Evolutionary conservation across 2,797 vertebrate species (phyloP).

Genomic region (Tiaroga cobitis): DNA sequence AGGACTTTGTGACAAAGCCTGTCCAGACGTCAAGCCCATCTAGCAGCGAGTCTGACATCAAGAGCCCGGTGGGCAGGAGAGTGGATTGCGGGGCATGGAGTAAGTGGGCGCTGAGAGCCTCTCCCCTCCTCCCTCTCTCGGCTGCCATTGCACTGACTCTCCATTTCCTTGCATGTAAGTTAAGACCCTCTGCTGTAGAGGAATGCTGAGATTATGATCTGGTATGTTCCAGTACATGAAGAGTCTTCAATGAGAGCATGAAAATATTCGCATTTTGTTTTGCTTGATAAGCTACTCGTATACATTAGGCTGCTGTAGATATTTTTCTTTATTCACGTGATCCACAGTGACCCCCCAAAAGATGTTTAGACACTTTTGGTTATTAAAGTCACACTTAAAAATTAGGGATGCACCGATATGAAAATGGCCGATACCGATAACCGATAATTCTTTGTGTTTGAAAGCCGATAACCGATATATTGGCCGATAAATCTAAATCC

Average conservation of each 20-base stretch:
- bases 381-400: not conserved
- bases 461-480: too few relatives aligned
- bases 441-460: too few relatives aligned
- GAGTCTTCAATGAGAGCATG: slow-evolving; percentile 13
- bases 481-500: too few relatives aligned
- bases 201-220: slow-evolving; percentile 44
- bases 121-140: slow-evolving; percentile 76
- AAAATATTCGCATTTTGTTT: not conserved
- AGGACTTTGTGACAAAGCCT: slow-evolving; percentile 73
- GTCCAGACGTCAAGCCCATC: slow-evolving; percentile 64
- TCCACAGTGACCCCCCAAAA: not conserved
- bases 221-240: slow-evolving; percentile 28
- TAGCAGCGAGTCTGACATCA: slow-evolving; percentile 58
- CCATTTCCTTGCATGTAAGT: slow-evolving; percentile 80
- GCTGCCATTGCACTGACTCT: slow-evolving; percentile 75
- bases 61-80: slow-evolving; percentile 53
- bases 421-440: too few relatives aligned
- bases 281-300: not conserved
- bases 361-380: not conserved
- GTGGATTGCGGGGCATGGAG: slow-evolving; percentile 70
- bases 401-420: too few relatives aligned
- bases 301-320: not conserved
- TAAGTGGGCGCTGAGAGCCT: slow-evolving; percentile 72
- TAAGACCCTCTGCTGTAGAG: slow-evolving; percentile 32
- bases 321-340: not conserved